Evolutionary conservation across 2,888 invertebrate genomes (phyloP).

Genomic region (Coelinius sp.): DNA sequence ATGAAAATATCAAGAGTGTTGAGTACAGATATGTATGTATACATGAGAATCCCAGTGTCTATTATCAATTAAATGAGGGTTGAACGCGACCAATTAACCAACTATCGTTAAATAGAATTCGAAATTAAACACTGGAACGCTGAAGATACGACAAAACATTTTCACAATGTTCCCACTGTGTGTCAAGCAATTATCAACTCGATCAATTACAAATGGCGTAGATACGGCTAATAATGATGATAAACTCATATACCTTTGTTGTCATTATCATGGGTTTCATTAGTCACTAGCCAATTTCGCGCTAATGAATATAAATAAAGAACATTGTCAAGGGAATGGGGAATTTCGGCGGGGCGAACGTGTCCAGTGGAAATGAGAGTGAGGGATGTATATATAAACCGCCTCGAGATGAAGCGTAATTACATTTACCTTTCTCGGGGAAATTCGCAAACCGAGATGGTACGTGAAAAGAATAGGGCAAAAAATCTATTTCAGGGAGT

Average conservation of each 20-base stretch:
- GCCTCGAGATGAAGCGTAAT: conserved; percentile 13
- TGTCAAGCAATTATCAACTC: background rate
- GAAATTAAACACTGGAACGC: background rate
- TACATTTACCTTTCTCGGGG: conserved; percentile 15
- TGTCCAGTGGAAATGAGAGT: background rate
- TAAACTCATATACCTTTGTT: background rate
- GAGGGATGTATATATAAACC: conserved; percentile 5
- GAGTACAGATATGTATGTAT: background rate
- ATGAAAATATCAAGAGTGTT: conserved; percentile 1
- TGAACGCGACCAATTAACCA: conserved; percentile 40
- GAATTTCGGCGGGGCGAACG: conserved; percentile 5
- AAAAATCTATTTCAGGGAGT: background rate
- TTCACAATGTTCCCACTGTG: background rate
- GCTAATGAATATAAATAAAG: background rate
- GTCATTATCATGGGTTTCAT: background rate
- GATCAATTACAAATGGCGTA: background rate
- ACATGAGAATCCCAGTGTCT: conserved; percentile 21
- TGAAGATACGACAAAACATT: background rate
- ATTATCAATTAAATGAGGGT: conserved; percentile 41
- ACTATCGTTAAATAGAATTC: conserved; percentile 17
- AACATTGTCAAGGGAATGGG: background rate
- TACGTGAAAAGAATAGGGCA: conserved; percentile 28
- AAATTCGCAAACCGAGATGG: conserved; percentile 16
- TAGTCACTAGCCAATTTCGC: background rate
- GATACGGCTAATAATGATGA: background rate